Conservation (phyloP, 35 echinoderm and acorn worm genomes). For the Strongylocentrotus purpuratus region DNA sequence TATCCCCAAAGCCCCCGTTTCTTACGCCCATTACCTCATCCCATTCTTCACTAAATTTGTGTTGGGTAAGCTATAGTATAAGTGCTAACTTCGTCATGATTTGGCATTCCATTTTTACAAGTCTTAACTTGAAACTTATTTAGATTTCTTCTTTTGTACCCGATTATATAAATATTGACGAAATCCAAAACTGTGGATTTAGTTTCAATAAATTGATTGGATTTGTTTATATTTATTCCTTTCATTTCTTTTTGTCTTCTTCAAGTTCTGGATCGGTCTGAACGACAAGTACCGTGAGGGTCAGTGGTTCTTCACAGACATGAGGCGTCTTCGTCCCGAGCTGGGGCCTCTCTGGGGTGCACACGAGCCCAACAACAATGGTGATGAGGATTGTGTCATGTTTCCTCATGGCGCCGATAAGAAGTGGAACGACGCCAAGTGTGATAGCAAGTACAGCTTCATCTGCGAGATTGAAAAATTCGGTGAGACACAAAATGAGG, state of each 20-base stretch:
- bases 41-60: too few species aligned
- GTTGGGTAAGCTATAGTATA: too few species aligned
- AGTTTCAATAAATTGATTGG: too few species aligned
- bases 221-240: too few species aligned
- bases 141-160: too few species aligned
- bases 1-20: too few species aligned
- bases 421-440: slow-evolving; percentile 17
- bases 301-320: slow-evolving; percentile 40
- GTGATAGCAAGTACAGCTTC: slow-evolving; percentile 6
- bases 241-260: not conserved
- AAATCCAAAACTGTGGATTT: too few species aligned
- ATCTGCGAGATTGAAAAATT: slow-evolving; percentile 31
- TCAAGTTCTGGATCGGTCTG: slow-evolving; percentile 33
- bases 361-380: slow-evolving; percentile 23
- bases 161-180: too few species aligned
- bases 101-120: too few species aligned
- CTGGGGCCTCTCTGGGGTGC: not conserved
- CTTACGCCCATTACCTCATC: too few species aligned
- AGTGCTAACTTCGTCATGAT: too few species aligned
- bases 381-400: slow-evolving; percentile 31
- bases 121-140: too few species aligned
- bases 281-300: slow-evolving; percentile 47
- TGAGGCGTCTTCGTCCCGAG: slow-evolving; percentile 25
- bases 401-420: slow-evolving; percentile 19
- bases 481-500: not conserved